phyloP scores from a whole-genome alignment of 2,888 invertebrate species.

The Drosophila sordidula region DNA sequence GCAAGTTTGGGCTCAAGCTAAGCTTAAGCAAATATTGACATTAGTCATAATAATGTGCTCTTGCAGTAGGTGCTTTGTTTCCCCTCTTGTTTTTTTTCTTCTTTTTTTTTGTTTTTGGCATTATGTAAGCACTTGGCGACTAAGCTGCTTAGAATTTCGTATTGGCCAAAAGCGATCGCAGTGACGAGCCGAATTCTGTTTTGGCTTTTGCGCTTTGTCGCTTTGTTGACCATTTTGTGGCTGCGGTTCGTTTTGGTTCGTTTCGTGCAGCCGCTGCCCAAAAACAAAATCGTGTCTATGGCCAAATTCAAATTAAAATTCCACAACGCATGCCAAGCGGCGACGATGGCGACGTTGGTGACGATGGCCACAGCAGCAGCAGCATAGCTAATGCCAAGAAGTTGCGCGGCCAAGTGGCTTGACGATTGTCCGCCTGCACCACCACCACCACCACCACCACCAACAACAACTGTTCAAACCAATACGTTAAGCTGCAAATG shows the following conservation, averaged over 20 bases:
- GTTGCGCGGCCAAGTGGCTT: slow-evolving; percentile 64
- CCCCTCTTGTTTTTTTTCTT: slow-evolving; percentile 4
- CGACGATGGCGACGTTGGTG: slow-evolving; percentile 2
- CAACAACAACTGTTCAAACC: not conserved
- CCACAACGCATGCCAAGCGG: slow-evolving; percentile 77
- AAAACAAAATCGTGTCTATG: slow-evolving; percentile 80
- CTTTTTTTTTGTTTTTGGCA: no score
- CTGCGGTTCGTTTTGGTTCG: slow-evolving; percentile 56
- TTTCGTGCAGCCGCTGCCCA: slow-evolving; percentile 63
- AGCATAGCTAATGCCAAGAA: slow-evolving; percentile 80
- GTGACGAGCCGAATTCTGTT: slow-evolving; percentile 4
- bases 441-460: slow-evolving; percentile 16
- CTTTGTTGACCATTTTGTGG: slow-evolving; percentile 39
- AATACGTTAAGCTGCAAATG: not conserved
- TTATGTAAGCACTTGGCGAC: slow-evolving; percentile 66
- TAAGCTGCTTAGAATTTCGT: slow-evolving; percentile 57
- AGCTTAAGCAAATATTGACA: slow-evolving; percentile 70
- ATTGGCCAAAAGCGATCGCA: slow-evolving; percentile 28
- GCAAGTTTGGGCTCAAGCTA: slow-evolving; percentile 24
- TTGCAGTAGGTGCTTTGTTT: not conserved
- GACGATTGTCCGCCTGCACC: slow-evolving; percentile 48
- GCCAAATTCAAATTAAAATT: slow-evolving; percentile 82
- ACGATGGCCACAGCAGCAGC: slow-evolving; percentile 38
- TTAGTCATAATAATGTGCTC: slow-evolving; percentile 64
- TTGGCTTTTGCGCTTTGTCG: slow-evolving; percentile 25